Evolutionary conservation across 2,888 invertebrate species (phyloP), one percentile per base, ranked within the genome.

Genomic region (Diaprepes abbreviatus): DNA sequence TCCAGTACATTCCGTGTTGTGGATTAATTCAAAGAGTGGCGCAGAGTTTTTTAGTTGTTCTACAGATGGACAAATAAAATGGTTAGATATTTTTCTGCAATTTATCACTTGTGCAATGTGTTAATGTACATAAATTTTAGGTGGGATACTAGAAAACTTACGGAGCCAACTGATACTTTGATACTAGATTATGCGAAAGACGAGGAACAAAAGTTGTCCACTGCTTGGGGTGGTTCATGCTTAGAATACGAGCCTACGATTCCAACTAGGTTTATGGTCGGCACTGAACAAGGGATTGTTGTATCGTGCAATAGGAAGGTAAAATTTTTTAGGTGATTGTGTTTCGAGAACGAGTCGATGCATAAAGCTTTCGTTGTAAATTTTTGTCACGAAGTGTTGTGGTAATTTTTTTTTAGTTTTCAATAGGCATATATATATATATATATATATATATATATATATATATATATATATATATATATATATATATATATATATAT

Each of bases 11-110:
- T 93, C 93, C 75, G 92, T 95, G 6, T 86, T 95, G 0, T 98
- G 97, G 93, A 93, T 96, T 63, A 94, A 95, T 81, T 96, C 96
- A 0, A 98, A 98, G 86, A 94, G 94, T 31, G 95, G 96, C 5
- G 93, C 94, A 0, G 97, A 98, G 82, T 97, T 97, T 82, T 97
- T 97, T 85, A 96, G 97, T 0, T 89, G 95, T 0, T 94, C 96
- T 0, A 93, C 94, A 9, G 98, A 98, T 83, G 97, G 98, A 1
- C 94, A 95, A 84, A 91, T 94, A 0, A 89, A 91, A 84, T 93
- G 93, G 93, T 88, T 82, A 72, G 24, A 24, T 4, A 5, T 24
- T 10, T 48, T 48, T 19, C 5, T 48, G 48, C 21, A 4, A 19
- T 17, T 21, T 48, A 48, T 48, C 28, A 50, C n/a, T n/a, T n/a